These are phyloP conservation scores for Clistopyga incitator DNA, from an alignment of 2,888 invertebrate species.

Conservation along the genomic window DNA sequence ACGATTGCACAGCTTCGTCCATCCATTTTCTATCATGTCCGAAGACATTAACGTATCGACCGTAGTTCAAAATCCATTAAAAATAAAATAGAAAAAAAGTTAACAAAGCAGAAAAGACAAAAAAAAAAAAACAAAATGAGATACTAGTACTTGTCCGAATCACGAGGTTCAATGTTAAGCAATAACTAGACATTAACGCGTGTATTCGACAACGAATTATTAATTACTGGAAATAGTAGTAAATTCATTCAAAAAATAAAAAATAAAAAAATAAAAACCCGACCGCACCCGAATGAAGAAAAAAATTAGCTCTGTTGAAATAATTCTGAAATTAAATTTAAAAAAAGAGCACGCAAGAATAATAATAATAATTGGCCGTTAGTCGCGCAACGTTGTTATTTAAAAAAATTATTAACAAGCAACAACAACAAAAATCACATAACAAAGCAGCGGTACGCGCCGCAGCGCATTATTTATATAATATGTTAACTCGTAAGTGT, in stretches of 20 bases:
- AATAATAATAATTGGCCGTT: slow-evolving; percentile 22
- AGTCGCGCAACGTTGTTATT: slow-evolving; percentile 14
- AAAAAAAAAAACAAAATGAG: slow-evolving; percentile 17
- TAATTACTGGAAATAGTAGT: slow-evolving; percentile 11
- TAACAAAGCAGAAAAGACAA: slow-evolving; percentile 11
- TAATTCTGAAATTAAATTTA: not conserved
- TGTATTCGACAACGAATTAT: slow-evolving; percentile 39
- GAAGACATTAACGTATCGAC: slow-evolving; percentile 7
- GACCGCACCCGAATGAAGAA: slow-evolving; percentile 68
- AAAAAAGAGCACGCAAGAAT: not conserved
- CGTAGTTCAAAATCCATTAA: slow-evolving; percentile 2
- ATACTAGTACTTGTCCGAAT: slow-evolving; percentile 30
- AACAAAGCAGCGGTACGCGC: slow-evolving; percentile 9
- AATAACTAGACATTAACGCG: slow-evolving; percentile 57
- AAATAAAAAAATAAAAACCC: slow-evolving; percentile 18
- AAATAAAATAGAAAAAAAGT: not conserved
- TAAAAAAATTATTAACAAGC: slow-evolving; percentile 13
- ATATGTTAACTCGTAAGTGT: slow-evolving; percentile 40
- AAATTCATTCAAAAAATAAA: slow-evolving; percentile 36
- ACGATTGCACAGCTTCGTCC: slow-evolving; percentile 41
- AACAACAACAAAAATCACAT: not conserved
- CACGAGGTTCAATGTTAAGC: slow-evolving; percentile 48
- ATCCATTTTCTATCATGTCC: slow-evolving; percentile 40
- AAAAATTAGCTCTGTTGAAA: slow-evolving; percentile 37
- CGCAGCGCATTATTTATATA: slow-evolving; percentile 31